Evolutionary conservation across 2,888 invertebrate genomes (phyloP), one percentile per base, ranked within the genome.

Genomic region (Subacronicta megacephala): DNA sequence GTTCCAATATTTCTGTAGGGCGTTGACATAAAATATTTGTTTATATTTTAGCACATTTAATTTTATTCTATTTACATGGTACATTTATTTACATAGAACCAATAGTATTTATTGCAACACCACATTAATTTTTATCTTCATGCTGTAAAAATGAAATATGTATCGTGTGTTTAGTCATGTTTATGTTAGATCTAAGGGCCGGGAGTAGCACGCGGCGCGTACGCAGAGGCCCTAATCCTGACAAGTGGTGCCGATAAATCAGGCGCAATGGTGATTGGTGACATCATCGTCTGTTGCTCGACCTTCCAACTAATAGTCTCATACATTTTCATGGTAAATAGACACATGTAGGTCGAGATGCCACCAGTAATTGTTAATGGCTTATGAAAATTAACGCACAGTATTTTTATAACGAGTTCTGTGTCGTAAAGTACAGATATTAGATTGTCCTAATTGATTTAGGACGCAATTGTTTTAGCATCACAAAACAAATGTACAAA

Each of bases 301-400:
- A 85, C 90, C 90, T 91, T 90, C 88, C 81, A 80, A 75, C 82
- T 90, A 90, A 91, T 90, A 81, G 87, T 84, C 82, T 80, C 84
- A 84, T 87, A 84, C 84, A 82, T 87, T 84, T 84, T 83, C 84
- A 88, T 85, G 80, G 83, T 81, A 85, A 82, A 74, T 75, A 79
- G 78, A 69, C 77, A 72, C 78, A 80, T 71, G 77, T 86, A 81
- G 82, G 83, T 81, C 87, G 82, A 81, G 80, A 75, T 82, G 82
- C 81, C 82, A 81, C 78, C 85, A 81, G 81, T 84, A 82, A 84
- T 79, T 82, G 81, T 83, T 81, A 85, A 85, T 88, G 77, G 75
- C 81, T 81, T 81, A 85, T 83, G 81, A 79, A 79, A 81, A 81
- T 78, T 70, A 72, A 69, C 66, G 44, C 47, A 64, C 47, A 60